Evolutionary conservation across 1,140 invertebrate species (phyloP).

Genomic region (Littorina saxatilis): DNA sequence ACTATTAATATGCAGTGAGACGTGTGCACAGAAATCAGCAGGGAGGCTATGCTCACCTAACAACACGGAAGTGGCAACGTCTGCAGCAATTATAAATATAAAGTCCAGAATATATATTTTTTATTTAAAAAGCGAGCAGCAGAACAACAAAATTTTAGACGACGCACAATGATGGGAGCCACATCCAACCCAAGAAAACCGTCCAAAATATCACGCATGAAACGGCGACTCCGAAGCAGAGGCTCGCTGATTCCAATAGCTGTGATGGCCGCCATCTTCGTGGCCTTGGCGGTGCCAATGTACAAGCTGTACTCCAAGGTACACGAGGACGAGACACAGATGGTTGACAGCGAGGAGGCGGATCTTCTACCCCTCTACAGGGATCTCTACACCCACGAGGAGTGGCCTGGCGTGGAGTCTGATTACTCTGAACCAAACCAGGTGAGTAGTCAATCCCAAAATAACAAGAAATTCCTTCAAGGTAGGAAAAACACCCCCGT

Average conservation of each 20-base stretch:
- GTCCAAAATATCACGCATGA: background rate
- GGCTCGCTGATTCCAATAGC: background rate
- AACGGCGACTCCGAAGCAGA: background rate
- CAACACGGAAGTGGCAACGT: too few species aligned
- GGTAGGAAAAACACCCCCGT: too few species aligned
- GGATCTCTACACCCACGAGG: conserved; percentile 10
- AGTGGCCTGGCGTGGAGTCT: conserved; percentile 19
- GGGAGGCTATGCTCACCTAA: too few species aligned
- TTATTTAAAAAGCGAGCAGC: too few species aligned
- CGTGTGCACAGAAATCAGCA: too few species aligned
- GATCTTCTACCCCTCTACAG: conserved; percentile 7
- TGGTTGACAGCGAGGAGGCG: background rate
- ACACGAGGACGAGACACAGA: background rate
- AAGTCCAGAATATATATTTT: too few species aligned
- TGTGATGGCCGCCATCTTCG: background rate
- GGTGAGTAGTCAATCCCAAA: background rate
- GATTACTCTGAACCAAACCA: background rate
- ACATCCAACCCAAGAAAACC: background rate
- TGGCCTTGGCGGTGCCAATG: background rate
- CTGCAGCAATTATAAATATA: too few species aligned
- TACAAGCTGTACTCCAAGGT: conserved; percentile 1
- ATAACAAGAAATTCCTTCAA: too few species aligned
- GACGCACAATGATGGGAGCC: background rate
- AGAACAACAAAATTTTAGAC: too few species aligned
- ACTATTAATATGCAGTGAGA: too few species aligned